Conservation (phyloP, 2,888 invertebrate species). For the Tanytarsus gracilentus region DNA sequence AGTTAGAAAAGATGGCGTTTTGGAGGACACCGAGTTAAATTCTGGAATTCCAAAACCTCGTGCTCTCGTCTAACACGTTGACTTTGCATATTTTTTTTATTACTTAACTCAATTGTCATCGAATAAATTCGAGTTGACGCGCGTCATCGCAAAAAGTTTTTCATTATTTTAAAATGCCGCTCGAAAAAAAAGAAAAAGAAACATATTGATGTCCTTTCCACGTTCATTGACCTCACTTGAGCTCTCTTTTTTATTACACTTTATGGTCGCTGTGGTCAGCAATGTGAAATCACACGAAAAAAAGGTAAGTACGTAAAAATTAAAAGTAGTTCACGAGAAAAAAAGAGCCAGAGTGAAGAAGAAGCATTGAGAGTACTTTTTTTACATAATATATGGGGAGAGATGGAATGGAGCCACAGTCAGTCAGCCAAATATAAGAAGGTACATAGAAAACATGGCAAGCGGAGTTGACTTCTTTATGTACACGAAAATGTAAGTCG, state of each 20-base stretch:
- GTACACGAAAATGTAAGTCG: too few species aligned
- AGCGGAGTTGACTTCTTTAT: too few species aligned
- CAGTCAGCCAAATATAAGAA: constrained; percentile 2
- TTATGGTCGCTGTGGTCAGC: too few species aligned
- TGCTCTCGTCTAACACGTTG: neutral
- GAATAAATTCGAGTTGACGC: too few species aligned
- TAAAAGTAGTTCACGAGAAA: constrained; percentile 28
- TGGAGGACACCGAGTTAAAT: neutral
- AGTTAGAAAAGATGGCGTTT: neutral
- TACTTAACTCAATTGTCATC: too few species aligned
- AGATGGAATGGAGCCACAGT: too few species aligned
- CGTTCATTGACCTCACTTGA: constrained; percentile 2
- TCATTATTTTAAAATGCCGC: too few species aligned
- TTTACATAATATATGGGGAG: constrained; percentile 8
- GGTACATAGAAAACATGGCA: constrained; percentile 15
- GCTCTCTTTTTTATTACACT: too few species aligned
- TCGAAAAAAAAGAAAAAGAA: neutral
- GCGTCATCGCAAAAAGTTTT: too few species aligned
- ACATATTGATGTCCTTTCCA: neutral
- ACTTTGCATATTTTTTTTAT: too few species aligned
- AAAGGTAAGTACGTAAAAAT: neutral
- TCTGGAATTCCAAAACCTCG: neutral
- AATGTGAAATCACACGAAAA: neutral
- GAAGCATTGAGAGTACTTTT: neutral
- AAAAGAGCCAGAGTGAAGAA: constrained; percentile 23